Percentiles rank a stretch among this genome's conserved stretches.
Conservation (phyloP, 1,140 invertebrate genomes). For the Aphaenogaster rudis region DNA sequence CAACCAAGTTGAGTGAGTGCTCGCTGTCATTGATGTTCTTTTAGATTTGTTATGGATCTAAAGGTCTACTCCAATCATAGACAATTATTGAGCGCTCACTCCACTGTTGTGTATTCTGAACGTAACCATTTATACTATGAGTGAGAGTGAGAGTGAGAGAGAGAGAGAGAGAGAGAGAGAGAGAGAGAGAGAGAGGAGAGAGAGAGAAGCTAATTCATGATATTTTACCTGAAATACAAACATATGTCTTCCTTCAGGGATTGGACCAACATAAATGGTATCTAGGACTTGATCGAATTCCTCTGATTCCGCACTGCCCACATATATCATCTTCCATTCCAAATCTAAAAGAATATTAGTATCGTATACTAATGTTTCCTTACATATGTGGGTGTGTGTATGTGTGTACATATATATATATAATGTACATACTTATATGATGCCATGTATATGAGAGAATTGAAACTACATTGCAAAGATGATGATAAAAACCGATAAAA, state of each 20-base stretch:
- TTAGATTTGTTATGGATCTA: too few species aligned
- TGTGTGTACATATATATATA: not conserved
- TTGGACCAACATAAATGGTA: constrained; percentile 98
- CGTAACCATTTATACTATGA: too few species aligned
- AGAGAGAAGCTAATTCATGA: not conserved
- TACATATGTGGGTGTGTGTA: too few species aligned
- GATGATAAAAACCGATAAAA: too few species aligned
- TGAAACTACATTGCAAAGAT: not conserved
- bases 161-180: too few species aligned
- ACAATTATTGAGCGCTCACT: too few species aligned
- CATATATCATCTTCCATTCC: constrained; percentile 99
- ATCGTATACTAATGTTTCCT: not conserved
- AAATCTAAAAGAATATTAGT: constrained; percentile 91
- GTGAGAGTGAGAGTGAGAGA: too few species aligned
- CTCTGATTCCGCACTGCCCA: constrained; percentile 98
- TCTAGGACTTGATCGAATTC: constrained; percentile 98
- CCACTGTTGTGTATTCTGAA: too few species aligned
- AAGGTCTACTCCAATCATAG: too few species aligned
- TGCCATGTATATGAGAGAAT: not conserved
- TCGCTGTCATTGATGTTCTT: too few species aligned
- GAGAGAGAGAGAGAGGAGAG: too few species aligned
- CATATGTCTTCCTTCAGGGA: constrained; percentile 98
- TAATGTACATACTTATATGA: not conserved
- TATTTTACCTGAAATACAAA: constrained; percentile 96
- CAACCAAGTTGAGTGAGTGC: too few species aligned